phyloP scores from a whole-genome alignment of 2,888 invertebrate species.

The Gastrophysa polygoni region DNA sequence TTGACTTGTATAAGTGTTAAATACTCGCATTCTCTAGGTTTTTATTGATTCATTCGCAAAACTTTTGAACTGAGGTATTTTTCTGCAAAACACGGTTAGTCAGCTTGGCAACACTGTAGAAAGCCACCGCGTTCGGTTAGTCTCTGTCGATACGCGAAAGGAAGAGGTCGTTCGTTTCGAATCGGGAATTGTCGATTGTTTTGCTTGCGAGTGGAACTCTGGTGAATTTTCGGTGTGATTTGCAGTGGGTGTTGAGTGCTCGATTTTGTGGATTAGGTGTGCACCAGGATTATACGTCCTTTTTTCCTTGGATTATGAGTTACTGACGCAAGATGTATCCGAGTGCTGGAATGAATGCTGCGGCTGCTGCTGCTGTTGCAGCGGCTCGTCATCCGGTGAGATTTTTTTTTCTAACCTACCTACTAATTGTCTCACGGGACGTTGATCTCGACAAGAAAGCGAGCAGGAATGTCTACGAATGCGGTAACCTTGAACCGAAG shows the following conservation, averaged over 20 bases:
- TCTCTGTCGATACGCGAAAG: constrained; percentile 35
- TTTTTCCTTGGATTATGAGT: constrained; percentile 45
- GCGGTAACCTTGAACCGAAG: too few relatives aligned
- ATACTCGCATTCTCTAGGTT: too few relatives aligned
- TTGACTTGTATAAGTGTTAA: too few relatives aligned
- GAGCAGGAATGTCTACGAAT: too few relatives aligned
- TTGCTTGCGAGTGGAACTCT: constrained; percentile 1
- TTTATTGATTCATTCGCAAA: too few relatives aligned
- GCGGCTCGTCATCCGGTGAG: constrained; percentile 88
- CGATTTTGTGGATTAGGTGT: constrained; percentile 24
- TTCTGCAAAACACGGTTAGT: too few relatives aligned
- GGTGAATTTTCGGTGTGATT: constrained; percentile 7
- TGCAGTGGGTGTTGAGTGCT: not conserved
- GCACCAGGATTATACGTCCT: constrained; percentile 25
- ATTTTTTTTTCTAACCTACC: too few relatives aligned
- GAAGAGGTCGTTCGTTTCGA: constrained; percentile 36
- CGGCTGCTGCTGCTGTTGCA: constrained; percentile 83
- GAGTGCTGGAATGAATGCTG: constrained; percentile 85
- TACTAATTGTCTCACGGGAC: too few relatives aligned
- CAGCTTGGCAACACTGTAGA: too few relatives aligned
- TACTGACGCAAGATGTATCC: constrained; percentile 75
- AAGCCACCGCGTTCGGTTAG: constrained; percentile 29
- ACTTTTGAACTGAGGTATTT: too few relatives aligned
- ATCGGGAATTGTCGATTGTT: constrained; percentile 8
- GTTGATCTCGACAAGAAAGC: too few relatives aligned